phyloP scores from a whole-genome alignment of 2,888 invertebrate species.

The Phlogophora meticulosa region DNA sequence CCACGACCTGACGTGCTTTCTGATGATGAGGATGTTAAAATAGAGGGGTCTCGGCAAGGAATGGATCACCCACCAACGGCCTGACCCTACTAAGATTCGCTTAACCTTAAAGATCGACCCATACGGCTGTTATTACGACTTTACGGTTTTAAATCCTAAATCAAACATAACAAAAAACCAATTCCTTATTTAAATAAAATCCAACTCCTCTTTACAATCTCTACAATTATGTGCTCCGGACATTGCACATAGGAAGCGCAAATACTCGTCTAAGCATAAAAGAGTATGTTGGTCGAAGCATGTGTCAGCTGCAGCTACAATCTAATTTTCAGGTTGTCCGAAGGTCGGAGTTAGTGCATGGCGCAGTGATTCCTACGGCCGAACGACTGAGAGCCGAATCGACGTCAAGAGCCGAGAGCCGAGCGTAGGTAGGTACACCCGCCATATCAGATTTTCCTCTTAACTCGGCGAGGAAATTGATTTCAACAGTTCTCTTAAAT shows the following conservation, averaged over 20 bases:
- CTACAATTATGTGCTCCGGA: conserved; percentile 41
- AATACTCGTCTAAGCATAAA: conserved; percentile 65
- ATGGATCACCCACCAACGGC: no score
- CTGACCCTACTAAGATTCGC: no score
- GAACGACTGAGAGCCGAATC: conserved; percentile 55
- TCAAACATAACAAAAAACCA: background rate
- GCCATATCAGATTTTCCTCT: conserved; percentile 81
- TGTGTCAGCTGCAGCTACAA: conserved; percentile 82
- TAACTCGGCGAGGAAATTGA: conserved; percentile 85
- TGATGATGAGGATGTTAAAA: background rate
- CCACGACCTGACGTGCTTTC: background rate
- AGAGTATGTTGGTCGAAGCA: conserved; percentile 68
- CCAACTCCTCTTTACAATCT: background rate
- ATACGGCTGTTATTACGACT: no score
- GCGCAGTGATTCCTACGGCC: conserved; percentile 63
- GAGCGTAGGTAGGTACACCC: conserved; percentile 47
- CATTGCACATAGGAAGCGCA: conserved; percentile 46
- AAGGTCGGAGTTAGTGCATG: conserved; percentile 76
- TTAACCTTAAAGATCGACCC: no score
- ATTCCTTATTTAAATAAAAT: conserved; percentile 7
- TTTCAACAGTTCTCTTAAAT: conserved; percentile 82
- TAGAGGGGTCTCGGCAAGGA: no score
- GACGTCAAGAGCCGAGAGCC: conserved; percentile 55
- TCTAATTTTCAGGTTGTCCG: conserved; percentile 86
- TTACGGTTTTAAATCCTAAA: background rate